Conservation (phyloP, 2,888 invertebrate genomes). For the Noctua comes region DNA sequence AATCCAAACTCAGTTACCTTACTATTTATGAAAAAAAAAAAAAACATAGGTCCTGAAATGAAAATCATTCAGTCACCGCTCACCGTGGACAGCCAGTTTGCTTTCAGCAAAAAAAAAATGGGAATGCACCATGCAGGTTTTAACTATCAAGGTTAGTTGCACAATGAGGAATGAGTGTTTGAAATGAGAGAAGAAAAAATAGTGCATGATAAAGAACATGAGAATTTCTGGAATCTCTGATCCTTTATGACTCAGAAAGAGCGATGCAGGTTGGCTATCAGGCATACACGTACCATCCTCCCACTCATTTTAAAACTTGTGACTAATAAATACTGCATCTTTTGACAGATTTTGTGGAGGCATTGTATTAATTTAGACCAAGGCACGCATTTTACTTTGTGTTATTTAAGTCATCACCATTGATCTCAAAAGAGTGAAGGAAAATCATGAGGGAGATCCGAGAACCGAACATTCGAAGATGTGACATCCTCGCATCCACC, state of each 20-base stretch:
- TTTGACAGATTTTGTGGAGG: conserved; percentile 13
- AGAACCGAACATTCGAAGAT: not conserved
- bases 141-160: conserved; percentile 3
- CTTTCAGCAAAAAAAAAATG: not conserved
- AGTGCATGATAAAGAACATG: not conserved
- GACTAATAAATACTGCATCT: conserved; percentile 22
- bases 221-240: conserved; percentile 23
- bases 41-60: not conserved
- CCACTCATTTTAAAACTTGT: conserved; percentile 26
- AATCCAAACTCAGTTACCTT: not conserved
- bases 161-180: not conserved
- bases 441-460: not conserved
- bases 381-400: not conserved
- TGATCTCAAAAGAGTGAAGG: not conserved
- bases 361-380: not conserved
- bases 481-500: not conserved
- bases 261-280: not conserved
- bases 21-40: not conserved
- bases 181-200: conserved; percentile 11
- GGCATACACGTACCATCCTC: conserved; percentile 10
- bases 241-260: conserved; percentile 10
- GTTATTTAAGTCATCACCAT: not conserved
- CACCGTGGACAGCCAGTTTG: not conserved
- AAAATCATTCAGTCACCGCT: conserved; percentile 1
- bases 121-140: conserved; percentile 23